These are phyloP conservation scores for Orchesella cincta DNA, from an alignment of 1,140 invertebrate species.

Conservation along the genomic window DNA sequence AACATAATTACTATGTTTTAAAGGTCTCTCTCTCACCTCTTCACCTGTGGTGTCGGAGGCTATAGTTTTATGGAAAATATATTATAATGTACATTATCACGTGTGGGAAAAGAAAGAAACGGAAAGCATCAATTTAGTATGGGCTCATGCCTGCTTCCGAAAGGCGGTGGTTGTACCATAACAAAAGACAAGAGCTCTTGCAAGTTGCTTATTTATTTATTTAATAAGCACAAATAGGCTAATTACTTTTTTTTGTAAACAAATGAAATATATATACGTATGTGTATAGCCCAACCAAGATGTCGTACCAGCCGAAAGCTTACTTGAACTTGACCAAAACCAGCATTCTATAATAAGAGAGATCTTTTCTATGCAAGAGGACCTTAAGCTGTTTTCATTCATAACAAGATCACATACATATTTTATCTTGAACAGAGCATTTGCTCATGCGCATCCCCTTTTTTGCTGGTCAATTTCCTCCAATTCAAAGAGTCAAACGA, in stretches of 20 bases:
- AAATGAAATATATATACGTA: no score
- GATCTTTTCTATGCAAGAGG: no score
- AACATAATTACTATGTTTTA: background rate
- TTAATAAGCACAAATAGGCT: background rate
- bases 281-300: no score
- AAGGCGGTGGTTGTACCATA: background rate
- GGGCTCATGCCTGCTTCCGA: background rate
- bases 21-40: background rate
- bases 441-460: background rate
- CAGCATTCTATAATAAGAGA: no score
- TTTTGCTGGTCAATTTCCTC: constrained; percentile 9
- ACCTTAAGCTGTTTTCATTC: no score
- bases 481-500: background rate
- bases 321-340: no score
- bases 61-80: no score
- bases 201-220: background rate
- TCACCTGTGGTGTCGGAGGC: no score
- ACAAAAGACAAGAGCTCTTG: background rate
- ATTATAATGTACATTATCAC: no score
- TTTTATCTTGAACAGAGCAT: no score
- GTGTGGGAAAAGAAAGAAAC: background rate
- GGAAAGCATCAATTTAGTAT: background rate
- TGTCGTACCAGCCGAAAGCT: no score
- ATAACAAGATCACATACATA: no score
- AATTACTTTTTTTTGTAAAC: background rate